phyloP scores from a whole-genome alignment of 1,140 invertebrate species.

The Leptinotarsa undecemlineata region DNA sequence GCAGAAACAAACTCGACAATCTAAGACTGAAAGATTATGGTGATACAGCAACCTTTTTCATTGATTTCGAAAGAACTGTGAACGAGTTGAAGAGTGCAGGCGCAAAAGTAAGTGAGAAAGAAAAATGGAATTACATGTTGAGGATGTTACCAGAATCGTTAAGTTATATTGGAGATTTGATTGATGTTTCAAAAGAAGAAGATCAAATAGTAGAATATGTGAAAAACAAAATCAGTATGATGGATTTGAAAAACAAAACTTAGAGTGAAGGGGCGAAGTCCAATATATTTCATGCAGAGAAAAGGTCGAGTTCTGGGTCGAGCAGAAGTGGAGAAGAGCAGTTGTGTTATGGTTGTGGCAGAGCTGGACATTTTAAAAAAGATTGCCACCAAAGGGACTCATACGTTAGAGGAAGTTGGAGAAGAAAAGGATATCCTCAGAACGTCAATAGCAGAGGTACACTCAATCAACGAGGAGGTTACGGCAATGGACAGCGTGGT shows the following conservation, averaged over 20 bases:
- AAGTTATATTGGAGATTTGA: constrained; percentile 50
- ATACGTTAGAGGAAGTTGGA: constrained; percentile 4
- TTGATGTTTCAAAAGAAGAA: constrained; percentile 51
- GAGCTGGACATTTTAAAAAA: constrained; percentile 34
- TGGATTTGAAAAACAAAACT: constrained; percentile 48
- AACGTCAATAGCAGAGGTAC: no score
- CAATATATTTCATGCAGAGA: constrained; percentile 46
- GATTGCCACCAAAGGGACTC: constrained; percentile 17
- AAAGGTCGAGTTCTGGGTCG: constrained; percentile 8
- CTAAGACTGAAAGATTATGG: constrained; percentile 41
- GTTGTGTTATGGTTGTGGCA: constrained; percentile 38
- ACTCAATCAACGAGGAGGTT: neutral
- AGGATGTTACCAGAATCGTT: constrained; percentile 44
- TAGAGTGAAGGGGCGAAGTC: constrained; percentile 44
- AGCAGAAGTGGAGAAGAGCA: constrained; percentile 14
- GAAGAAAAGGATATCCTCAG: constrained; percentile 15
- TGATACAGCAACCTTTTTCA: constrained; percentile 38
- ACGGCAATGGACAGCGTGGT: constrained; percentile 20
- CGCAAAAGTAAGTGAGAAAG: constrained; percentile 41
- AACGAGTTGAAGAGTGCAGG: constrained; percentile 47
- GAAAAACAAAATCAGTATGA: constrained; percentile 53
- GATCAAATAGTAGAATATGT: constrained; percentile 53
- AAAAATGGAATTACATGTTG: constrained; percentile 53
- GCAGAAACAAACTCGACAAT: constrained; percentile 21
- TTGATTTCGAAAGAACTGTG: constrained; percentile 46